These are phyloP conservation scores for Ophioderma brevispina DNA, from an alignment of 35 echinoderm and acorn worm genomes.

Conservation along the genomic window DNA sequence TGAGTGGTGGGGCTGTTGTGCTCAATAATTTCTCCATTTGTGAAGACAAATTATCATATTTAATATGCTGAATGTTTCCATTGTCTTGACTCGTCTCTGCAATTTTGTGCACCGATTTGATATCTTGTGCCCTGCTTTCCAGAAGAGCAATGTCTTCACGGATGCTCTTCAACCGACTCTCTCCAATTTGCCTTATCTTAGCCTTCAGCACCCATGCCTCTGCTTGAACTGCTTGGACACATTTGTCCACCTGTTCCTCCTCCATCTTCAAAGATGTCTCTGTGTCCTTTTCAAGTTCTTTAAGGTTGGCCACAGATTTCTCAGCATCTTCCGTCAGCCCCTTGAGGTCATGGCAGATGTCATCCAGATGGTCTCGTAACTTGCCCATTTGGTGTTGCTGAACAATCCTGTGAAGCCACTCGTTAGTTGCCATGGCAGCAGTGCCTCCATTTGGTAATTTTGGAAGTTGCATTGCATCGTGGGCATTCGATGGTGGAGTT, in stretches of 20 bases:
- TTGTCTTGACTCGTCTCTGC: background rate
- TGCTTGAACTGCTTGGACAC: background rate
- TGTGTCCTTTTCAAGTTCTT: background rate
- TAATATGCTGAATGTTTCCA: background rate
- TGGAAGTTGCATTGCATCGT: background rate
- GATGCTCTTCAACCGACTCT: background rate
- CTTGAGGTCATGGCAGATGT: background rate
- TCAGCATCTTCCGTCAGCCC: background rate
- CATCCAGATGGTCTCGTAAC: background rate
- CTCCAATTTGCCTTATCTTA: background rate
- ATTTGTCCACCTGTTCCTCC: background rate
- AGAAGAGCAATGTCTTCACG: background rate
- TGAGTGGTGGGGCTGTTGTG: background rate
- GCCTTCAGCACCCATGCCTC: background rate
- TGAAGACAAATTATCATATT: background rate
- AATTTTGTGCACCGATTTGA: background rate
- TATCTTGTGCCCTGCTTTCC: background rate
- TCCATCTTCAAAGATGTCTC: background rate
- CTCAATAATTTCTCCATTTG: background rate
- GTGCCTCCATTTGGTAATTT: background rate
- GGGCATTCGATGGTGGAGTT: background rate
- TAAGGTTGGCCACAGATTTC: background rate
- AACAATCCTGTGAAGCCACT: background rate
- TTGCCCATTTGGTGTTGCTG: background rate
- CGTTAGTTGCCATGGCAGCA: background rate